phyloP scores from a whole-genome alignment of 2,113 vertebrate genomes.

The Chaetodon trifascialis region DNA sequence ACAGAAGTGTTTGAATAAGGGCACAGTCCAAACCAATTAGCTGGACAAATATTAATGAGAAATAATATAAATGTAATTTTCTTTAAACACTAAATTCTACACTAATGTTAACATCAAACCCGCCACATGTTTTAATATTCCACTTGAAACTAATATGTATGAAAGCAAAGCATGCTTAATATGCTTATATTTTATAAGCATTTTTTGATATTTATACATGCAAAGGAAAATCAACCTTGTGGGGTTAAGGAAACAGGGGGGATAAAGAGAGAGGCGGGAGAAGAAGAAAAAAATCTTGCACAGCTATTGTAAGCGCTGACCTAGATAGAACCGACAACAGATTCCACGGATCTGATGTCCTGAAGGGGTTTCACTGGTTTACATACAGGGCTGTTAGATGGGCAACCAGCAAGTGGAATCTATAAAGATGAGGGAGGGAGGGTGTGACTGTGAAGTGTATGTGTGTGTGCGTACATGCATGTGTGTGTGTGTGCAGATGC shows the following conservation, averaged over 20 bases:
- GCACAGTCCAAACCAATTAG: slow-evolving; percentile 49
- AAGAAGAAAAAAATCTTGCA: slow-evolving; percentile 63
- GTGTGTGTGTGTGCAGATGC: slow-evolving; percentile 42
- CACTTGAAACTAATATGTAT: slow-evolving; percentile 58
- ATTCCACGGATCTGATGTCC: slow-evolving; percentile 83
- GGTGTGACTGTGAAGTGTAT: slow-evolving; percentile 27
- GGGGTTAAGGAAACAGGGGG: slow-evolving; percentile 66
- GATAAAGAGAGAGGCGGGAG: slow-evolving; percentile 49
- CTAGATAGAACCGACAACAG: slow-evolving; percentile 85
- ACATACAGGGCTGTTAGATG: slow-evolving; percentile 80
- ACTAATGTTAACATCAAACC: slow-evolving; percentile 58
- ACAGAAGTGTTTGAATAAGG: slow-evolving; percentile 30
- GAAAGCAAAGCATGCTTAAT: slow-evolving; percentile 66
- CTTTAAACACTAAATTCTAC: slow-evolving; percentile 25
- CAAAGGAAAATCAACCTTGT: slow-evolving; percentile 72
- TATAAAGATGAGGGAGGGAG: slow-evolving; percentile 59
- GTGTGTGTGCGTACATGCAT: slow-evolving; percentile 28
- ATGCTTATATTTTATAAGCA: slow-evolving; percentile 59
- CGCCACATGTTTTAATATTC: slow-evolving; percentile 61
- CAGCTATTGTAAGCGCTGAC: slow-evolving; percentile 85
- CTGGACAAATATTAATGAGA: slow-evolving; percentile 44
- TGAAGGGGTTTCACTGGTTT: slow-evolving; percentile 83
- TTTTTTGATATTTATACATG: slow-evolving; percentile 70
- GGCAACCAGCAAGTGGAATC: slow-evolving; percentile 77
- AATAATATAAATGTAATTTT: slow-evolving; percentile 40